These are phyloP conservation scores for Climacteris rufus DNA, from an alignment of 2,113 vertebrate genomes.

Conservation along the genomic window DNA sequence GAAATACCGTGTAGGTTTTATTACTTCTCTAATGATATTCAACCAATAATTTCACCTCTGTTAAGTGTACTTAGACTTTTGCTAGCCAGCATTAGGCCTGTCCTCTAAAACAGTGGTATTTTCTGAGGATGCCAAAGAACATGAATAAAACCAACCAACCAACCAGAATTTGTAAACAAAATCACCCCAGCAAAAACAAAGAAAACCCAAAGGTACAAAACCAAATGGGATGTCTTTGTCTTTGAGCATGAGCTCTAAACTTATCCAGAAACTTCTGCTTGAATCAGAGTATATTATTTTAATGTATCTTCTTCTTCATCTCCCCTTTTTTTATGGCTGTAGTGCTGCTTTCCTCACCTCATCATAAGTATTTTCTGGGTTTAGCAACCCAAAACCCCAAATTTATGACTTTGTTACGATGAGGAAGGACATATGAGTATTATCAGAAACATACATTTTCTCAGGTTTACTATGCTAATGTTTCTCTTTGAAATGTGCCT, in stretches of 20 bases:
- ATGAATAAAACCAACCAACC: neutral
- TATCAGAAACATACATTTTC: neutral
- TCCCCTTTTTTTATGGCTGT: neutral
- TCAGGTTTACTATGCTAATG: neutral
- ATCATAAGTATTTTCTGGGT: neutral
- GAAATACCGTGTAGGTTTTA: neutral
- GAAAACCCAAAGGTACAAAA: neutral
- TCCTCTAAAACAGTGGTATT: neutral
- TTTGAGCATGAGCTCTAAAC: neutral
- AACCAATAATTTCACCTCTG: neutral
- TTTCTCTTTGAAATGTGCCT: neutral
- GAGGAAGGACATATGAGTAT: neutral
- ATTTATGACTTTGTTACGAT: neutral
- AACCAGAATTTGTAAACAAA: neutral
- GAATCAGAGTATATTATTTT: neutral
- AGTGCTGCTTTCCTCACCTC: neutral
- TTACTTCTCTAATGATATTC: neutral
- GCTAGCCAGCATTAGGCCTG: neutral
- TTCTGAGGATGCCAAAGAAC: neutral
- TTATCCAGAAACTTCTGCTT: neutral
- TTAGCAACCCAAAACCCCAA: neutral
- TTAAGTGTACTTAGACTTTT: neutral
- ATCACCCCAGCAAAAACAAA: neutral
- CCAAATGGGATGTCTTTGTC: neutral
- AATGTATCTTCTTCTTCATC: neutral